Evolutionary conservation across 2,113 vertebrate genomes (phyloP).

Genomic region (Setophaga coronata): DNA sequence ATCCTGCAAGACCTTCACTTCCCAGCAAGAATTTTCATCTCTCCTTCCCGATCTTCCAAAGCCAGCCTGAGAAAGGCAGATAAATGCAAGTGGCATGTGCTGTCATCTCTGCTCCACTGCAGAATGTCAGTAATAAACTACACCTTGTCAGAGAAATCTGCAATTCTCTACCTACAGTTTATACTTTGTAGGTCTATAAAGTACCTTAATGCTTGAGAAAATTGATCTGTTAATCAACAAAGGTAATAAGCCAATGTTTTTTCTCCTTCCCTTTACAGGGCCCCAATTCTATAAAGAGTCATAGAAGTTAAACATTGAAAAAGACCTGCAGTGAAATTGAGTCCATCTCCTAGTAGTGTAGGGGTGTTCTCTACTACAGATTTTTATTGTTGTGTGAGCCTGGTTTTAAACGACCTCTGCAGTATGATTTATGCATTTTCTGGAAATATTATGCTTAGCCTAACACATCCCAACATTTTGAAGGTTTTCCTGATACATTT

Average conservation of each 20-base stretch:
- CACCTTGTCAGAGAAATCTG: background rate
- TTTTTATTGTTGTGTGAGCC: conserved; percentile 2
- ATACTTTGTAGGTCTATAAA: background rate
- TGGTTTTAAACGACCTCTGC: background rate
- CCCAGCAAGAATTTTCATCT: background rate
- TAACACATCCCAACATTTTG: background rate
- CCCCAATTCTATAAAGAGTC: background rate
- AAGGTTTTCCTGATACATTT: background rate
- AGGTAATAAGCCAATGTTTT: background rate
- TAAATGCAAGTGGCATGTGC: background rate
- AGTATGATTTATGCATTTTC: background rate
- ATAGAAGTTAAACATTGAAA: conserved; percentile 12
- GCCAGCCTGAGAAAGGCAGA: background rate
- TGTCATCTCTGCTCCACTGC: background rate
- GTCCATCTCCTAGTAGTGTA: background rate
- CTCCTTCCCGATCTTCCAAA: background rate
- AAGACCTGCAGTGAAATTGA: conserved; percentile 7
- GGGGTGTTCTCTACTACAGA: background rate
- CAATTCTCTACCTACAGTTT: background rate
- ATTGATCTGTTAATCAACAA: background rate
- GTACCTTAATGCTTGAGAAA: background rate
- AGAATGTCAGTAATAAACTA: background rate
- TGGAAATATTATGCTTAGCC: background rate
- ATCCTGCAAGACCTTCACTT: background rate
- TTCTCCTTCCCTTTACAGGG: background rate